These are phyloP conservation scores for Ochotona princeps DNA, from an alignment of 2,113 vertebrate genomes.

Conservation along the genomic window DNA sequence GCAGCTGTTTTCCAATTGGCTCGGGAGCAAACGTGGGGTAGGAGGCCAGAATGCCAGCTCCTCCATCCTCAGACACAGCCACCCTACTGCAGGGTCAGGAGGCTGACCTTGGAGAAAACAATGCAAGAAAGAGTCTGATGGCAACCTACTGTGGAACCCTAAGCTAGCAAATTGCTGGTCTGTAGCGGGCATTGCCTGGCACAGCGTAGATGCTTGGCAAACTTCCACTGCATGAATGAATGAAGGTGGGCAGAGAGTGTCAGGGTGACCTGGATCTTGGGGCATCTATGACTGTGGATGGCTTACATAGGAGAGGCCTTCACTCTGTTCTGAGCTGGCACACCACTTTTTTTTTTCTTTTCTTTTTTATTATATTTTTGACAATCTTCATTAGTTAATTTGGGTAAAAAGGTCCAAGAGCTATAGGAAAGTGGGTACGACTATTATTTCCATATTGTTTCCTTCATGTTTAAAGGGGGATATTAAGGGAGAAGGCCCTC, in stretches of 20 bases:
- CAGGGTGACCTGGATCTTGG: neutral
- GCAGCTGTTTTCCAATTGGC: neutral
- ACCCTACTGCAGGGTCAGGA: neutral
- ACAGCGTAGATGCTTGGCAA: neutral
- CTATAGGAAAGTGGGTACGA: too few relatives aligned
- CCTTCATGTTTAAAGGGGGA: too few relatives aligned
- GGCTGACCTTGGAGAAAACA: neutral
- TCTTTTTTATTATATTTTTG: too few relatives aligned
- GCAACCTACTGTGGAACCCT: neutral
- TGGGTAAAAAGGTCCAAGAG: too few relatives aligned
- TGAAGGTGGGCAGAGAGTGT: neutral
- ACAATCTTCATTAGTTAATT: too few relatives aligned
- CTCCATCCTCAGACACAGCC: neutral
- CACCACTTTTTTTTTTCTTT: too few relatives aligned
- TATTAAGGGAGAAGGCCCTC: too few relatives aligned
- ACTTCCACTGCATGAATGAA: neutral
- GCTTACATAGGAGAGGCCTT: neutral
- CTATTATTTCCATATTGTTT: too few relatives aligned
- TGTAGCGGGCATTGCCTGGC: neutral
- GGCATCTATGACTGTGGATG: neutral
- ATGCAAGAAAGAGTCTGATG: neutral
- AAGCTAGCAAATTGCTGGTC: neutral
- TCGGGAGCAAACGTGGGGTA: too few relatives aligned
- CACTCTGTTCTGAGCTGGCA: neutral
- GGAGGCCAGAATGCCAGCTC: neutral